Evolutionary conservation across 2,797 vertebrate species (phyloP).

Genomic region (Otolemur crassicaudatus): DNA sequence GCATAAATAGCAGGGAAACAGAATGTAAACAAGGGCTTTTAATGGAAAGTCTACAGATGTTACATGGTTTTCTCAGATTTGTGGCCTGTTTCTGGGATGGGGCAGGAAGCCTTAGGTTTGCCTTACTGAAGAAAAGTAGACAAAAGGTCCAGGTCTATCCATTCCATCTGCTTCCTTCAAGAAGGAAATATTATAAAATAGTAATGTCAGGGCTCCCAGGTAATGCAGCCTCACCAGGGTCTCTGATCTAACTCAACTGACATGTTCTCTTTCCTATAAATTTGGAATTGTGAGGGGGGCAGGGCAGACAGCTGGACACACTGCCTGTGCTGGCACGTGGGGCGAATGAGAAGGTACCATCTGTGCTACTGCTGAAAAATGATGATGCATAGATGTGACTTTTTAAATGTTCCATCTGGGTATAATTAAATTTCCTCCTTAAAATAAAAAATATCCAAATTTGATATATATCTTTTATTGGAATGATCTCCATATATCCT

Average conservation of each 20-base stretch:
- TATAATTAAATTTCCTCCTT: constrained; percentile 56
- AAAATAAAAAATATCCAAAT: constrained; percentile 62
- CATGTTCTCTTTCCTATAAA: constrained; percentile 4
- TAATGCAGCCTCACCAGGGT: neutral
- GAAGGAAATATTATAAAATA: constrained; percentile 51
- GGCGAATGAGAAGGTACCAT: constrained; percentile 62
- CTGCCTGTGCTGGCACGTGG: neutral
- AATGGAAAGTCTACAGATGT: constrained; percentile 42
- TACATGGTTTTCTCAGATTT: neutral
- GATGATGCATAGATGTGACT: constrained; percentile 57
- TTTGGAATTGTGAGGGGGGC: constrained; percentile 1
- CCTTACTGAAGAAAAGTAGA: constrained; percentile 30
- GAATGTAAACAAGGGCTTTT: constrained; percentile 4
- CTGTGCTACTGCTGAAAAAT: constrained; percentile 62
- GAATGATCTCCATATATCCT: neutral
- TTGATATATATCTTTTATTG: constrained; percentile 22
- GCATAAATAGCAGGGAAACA: constrained; percentile 48
- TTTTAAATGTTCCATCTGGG: constrained; percentile 72
- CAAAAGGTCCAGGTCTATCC: constrained; percentile 44
- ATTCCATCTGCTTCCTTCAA: constrained; percentile 53
- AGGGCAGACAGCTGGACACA: neutral
- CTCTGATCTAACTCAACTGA: constrained; percentile 54
- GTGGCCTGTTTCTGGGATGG: neutral
- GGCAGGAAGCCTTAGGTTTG: constrained; percentile 10
- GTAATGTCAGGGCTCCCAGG: neutral